A percentile compares a stretch with the other conserved stretches of the same genome.
These are phyloP conservation scores for Trichacis sp. DNA, from an alignment of 2,888 invertebrate species.

Conservation along the genomic window DNA sequence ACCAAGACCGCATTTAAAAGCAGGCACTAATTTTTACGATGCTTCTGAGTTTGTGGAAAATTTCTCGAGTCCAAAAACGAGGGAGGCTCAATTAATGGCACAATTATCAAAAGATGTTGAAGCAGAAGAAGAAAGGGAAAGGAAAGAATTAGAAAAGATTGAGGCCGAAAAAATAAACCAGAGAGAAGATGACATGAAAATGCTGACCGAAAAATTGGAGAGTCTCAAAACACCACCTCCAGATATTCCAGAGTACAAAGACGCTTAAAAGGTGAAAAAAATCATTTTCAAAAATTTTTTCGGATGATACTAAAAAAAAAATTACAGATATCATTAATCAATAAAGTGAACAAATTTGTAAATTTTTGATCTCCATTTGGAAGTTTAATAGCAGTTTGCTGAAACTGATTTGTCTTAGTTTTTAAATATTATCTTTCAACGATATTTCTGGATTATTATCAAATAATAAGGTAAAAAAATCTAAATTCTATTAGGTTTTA, in stretches of 20 bases:
- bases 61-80: conserved; percentile 43
- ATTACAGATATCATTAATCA: no score
- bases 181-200: conserved; percentile 57
- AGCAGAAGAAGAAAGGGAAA: conserved; percentile 38
- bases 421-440: no score
- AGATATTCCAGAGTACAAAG: conserved; percentile 63
- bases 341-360: no score
- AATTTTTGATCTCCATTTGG: no score
- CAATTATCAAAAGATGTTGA: conserved; percentile 45
- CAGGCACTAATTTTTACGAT: conserved; percentile 49
- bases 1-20: conserved; percentile 54
- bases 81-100: conserved; percentile 39
- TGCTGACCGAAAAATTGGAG: conserved; percentile 59
- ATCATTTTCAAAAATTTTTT: background rate
- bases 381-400: no score
- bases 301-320: no score
- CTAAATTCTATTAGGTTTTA: no score
- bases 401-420: no score
- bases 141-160: conserved; percentile 29
- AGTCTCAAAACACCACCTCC: conserved; percentile 58
- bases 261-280: conserved; percentile 59
- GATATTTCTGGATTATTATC: no score
- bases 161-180: conserved; percentile 44
- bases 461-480: no score
- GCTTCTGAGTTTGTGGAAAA: conserved; percentile 43